These are phyloP conservation scores for Apogon hyalosoma DNA, from an alignment of 2,797 vertebrate species.

Conservation along the genomic window DNA sequence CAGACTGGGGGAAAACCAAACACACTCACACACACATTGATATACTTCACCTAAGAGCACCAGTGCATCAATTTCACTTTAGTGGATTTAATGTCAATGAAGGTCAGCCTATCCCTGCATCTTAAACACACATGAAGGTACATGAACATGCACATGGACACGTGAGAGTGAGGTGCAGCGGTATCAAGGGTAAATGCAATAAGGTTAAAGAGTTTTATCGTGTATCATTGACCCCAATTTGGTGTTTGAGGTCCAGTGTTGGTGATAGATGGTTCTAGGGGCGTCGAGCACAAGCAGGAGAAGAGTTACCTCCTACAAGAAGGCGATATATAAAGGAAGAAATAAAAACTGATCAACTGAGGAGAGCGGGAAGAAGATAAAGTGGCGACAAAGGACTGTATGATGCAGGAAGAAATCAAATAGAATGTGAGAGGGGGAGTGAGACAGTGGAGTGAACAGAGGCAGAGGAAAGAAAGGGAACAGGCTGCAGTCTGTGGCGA, in stretches of 20 bases:
- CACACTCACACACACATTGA: neutral
- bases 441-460: slow-evolving; percentile 34
- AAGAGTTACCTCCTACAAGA: slow-evolving; percentile 44
- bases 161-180: slow-evolving; percentile 20
- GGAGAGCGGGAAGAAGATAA: slow-evolving; percentile 5
- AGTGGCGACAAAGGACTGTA: slow-evolving; percentile 19
- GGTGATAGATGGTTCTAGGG: slow-evolving; percentile 40
- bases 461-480: slow-evolving; percentile 15
- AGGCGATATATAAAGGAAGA: slow-evolving; percentile 21
- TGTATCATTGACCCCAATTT: slow-evolving; percentile 55
- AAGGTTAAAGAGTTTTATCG: slow-evolving; percentile 35
- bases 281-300: slow-evolving; percentile 16
- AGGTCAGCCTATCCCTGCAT: slow-evolving; percentile 46
- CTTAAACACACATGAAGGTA: slow-evolving; percentile 5
- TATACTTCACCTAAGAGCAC: slow-evolving; percentile 11
- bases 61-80: slow-evolving; percentile 21
- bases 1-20: too few relatives aligned
- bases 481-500: slow-evolving; percentile 44
- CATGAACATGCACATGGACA: slow-evolving; percentile 6
- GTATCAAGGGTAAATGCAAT: slow-evolving; percentile 16
- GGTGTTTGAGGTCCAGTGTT: slow-evolving; percentile 36
- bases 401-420: slow-evolving; percentile 22
- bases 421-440: slow-evolving; percentile 20
- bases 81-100: slow-evolving; percentile 47
- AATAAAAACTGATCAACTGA: slow-evolving; percentile 24